Evolutionary conservation across 1,140 invertebrate species (phyloP).

Genomic region (Drosophila gunungcola): DNA sequence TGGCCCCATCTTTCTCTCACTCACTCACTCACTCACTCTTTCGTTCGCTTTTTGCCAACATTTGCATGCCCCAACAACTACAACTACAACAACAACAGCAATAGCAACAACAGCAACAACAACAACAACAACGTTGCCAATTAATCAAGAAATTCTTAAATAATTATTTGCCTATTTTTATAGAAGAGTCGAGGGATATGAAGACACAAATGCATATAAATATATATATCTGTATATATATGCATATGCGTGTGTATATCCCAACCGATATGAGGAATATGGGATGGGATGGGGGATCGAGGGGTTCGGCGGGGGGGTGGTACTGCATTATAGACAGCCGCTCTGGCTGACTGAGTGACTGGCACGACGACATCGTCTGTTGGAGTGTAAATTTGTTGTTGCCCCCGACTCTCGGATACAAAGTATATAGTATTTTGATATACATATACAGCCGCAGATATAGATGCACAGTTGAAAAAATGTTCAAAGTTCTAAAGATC

Average conservation of each 20-base stretch:
- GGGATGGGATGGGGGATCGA: no score
- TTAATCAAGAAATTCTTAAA: constrained; percentile 84
- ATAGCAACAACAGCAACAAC: constrained; percentile 21
- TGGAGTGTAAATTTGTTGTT: constrained; percentile 80
- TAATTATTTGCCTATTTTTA: constrained; percentile 84
- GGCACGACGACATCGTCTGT: constrained; percentile 75
- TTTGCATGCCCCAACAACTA: constrained; percentile 57
- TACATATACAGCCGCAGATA: constrained; percentile 19
- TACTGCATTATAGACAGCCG: constrained; percentile 54
- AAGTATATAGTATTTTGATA: constrained; percentile 37
- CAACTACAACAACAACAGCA: constrained; percentile 8
- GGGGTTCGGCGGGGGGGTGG: background rate
- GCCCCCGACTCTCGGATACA: constrained; percentile 34
- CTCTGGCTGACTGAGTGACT: constrained; percentile 77
- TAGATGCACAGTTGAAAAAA: constrained; percentile 2
- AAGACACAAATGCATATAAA: constrained; percentile 25
- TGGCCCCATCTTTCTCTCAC: background rate
- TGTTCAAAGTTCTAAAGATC: background rate
- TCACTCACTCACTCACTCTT: background rate
- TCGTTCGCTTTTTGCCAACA: constrained; percentile 34
- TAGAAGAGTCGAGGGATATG: constrained; percentile 42
- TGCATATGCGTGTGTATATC: constrained; percentile 7
- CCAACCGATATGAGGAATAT: constrained; percentile 26
- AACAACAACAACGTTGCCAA: constrained; percentile 67
- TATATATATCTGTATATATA: background rate